Conservation (phyloP, 2,888 invertebrate species). For the Octonoba sinensis region DNA sequence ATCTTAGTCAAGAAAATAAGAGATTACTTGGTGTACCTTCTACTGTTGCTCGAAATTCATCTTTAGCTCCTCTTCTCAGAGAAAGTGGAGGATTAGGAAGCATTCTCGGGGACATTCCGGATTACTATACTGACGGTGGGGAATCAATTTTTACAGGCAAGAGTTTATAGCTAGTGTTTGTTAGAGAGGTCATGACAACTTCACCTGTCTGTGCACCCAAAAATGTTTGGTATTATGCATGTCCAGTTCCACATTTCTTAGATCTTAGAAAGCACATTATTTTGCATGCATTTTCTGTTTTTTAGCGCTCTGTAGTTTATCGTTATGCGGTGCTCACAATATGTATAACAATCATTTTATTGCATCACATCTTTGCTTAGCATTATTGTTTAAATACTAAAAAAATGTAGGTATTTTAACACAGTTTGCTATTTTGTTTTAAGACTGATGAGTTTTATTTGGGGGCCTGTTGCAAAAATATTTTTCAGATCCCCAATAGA, state of each 20-base stretch:
- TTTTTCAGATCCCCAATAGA: too few species aligned
- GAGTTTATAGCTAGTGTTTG: slow-evolving; percentile 58
- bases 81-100: slow-evolving; percentile 53
- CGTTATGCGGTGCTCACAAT: too few species aligned
- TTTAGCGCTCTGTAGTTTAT: too few species aligned
- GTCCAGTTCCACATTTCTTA: neutral
- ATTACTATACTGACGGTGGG: slow-evolving; percentile 64
- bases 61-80: slow-evolving; percentile 45
- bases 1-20: slow-evolving; percentile 55
- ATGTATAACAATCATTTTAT: too few species aligned
- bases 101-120: slow-evolving; percentile 58
- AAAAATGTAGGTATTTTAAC: slow-evolving; percentile 20
- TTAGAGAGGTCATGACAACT: slow-evolving; percentile 22
- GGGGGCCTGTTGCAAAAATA: too few species aligned
- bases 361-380: too few species aligned
- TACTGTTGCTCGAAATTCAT: slow-evolving; percentile 47
- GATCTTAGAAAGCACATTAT: too few species aligned
- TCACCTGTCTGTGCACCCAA: neutral
- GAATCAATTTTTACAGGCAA: slow-evolving; percentile 64
- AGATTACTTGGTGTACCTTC: slow-evolving; percentile 42
- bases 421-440: too few species aligned
- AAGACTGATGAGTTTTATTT: too few species aligned
- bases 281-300: too few species aligned
- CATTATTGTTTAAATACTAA: neutral
- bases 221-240: neutral